phyloP scores from a whole-genome alignment of 2,113 vertebrate species.

The Malurus alboscapulatus region DNA sequence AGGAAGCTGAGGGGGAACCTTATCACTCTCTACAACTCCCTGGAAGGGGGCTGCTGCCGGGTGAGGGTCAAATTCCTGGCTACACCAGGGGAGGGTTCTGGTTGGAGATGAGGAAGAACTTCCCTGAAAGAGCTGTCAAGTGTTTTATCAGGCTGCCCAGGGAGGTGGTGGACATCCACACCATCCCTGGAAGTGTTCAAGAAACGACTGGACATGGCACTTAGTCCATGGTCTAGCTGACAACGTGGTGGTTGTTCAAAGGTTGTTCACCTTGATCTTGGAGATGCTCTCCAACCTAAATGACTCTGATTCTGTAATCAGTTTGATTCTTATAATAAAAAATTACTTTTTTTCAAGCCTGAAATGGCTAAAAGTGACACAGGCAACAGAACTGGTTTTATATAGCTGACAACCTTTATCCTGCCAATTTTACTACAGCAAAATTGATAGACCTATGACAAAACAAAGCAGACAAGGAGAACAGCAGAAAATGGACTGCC shows the following conservation, averaged over 20 bases:
- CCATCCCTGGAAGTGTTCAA: neutral
- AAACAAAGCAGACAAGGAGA: neutral
- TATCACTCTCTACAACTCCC: neutral
- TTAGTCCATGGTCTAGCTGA: neutral
- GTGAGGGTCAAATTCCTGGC: rapidly evolving
- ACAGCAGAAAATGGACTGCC: neutral
- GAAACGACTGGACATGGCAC: neutral
- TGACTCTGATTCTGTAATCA: neutral
- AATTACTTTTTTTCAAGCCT: neutral
- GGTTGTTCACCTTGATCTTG: rapidly evolving
- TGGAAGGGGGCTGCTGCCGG: neutral
- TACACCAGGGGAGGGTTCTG: neutral
- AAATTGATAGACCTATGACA: neutral
- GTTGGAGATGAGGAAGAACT: neutral
- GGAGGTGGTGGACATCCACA: neutral
- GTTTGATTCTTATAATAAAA: neutral
- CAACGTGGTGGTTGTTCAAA: neutral
- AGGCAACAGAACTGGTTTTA: neutral
- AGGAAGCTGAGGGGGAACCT: neutral
- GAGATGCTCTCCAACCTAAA: neutral
- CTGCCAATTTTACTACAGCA: neutral
- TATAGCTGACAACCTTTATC: neutral
- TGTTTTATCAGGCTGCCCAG: neutral
- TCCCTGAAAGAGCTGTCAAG: neutral
- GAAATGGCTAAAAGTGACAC: neutral